Base-by-base conservation (phyloP, 2,113 vertebrate species). In the Tachuris rubrigastra region DNA sequence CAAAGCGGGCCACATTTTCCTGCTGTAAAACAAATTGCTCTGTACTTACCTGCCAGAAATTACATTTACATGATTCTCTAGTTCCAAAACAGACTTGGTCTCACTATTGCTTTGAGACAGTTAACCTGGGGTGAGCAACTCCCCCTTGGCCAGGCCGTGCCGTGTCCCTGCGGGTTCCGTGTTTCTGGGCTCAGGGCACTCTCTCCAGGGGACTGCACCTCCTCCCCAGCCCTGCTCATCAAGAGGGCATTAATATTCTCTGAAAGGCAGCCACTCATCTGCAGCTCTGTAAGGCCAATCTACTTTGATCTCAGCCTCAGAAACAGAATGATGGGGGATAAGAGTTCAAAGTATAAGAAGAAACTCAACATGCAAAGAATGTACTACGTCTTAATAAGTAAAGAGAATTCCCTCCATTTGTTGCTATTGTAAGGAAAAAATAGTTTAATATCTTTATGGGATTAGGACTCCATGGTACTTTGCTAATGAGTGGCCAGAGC, bases 371-470 rank as follows among this genome's bases (percentile, higher is more conserved):
- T 86, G 88, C 90, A 90, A 95, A 95, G 96, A 91, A 89, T 72
- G 82, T 76, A 85, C 87, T 82, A 69, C 87, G 65, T 94, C 92
- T 95, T 92, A 93, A 96, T 92, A 94, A 95, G 55, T 30, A 80
- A 69, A 71, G 58, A 87, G 76, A 91, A 79, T 85, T 93, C 86
- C 75, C 80, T 95, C 84, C 42, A 73, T 85, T 93, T 95, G 83
- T 94, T 96, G 85, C 84, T 92, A 72, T 94, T 93, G 85, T 88
- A 82, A 87, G 82, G 85, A 80, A 89, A 94, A 94, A 77, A 91
- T 50, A 73, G 39, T 96, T 96, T 94, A 89, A 93, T 96, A 94
- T 97, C 95, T 95, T 96, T 82, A 90, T 68, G 83, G 86, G 93
- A 93, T 97, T 93, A 84, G 37, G 49, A 21, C 75, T 92, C 77